These are phyloP conservation scores for Cervus canadensis DNA, from an alignment of 2,113 vertebrate genomes.

Conservation along the genomic window DNA sequence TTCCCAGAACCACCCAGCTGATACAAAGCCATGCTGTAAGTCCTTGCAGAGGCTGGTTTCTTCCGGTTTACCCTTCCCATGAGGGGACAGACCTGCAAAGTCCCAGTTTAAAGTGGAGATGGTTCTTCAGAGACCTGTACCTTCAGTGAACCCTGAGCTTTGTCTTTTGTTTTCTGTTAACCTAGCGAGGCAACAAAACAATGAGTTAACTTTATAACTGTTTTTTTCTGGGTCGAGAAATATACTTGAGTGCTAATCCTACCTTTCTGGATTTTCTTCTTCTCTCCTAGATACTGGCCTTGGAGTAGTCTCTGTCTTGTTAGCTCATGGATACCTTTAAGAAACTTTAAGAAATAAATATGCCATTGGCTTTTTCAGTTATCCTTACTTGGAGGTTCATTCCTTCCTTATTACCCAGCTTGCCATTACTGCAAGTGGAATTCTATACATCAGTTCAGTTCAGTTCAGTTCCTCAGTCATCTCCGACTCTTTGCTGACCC, in stretches of 20 bases:
- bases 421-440: neutral
- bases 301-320: neutral
- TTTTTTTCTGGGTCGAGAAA: neutral
- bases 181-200: neutral
- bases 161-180: neutral
- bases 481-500: fast-evolving
- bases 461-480: neutral
- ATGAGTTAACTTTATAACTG: neutral
- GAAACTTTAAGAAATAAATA: neutral
- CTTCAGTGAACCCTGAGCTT: neutral
- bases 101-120: neutral
- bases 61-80: neutral
- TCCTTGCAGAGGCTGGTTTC: neutral
- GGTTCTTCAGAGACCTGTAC: neutral
- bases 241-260: neutral
- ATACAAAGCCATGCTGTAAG: neutral
- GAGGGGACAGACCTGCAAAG: neutral
- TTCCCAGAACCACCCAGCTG: neutral
- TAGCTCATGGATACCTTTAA: neutral
- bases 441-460: neutral
- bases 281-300: neutral
- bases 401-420: neutral
- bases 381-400: neutral
- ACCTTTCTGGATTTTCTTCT: neutral
- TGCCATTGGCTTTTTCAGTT: neutral